Conservation (phyloP, 2,888 invertebrate species). For the Acronicta alni region DNA sequence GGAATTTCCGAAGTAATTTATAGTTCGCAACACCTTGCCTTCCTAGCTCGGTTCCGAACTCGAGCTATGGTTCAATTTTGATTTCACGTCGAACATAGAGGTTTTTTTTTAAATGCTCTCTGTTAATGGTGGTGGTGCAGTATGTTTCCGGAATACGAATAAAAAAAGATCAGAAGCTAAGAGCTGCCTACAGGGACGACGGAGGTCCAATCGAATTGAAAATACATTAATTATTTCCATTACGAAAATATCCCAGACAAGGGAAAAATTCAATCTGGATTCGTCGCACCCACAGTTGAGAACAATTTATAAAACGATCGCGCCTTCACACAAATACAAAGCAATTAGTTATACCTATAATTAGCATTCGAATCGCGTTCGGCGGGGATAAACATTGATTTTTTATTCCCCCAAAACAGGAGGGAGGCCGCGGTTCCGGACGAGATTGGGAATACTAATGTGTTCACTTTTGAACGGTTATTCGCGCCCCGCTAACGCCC, state of each 20-base stretch:
- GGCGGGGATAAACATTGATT: slow-evolving; percentile 88
- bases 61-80: slow-evolving; percentile 54
- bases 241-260: slow-evolving; percentile 55
- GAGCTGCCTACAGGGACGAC: slow-evolving; percentile 19
- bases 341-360: slow-evolving; percentile 85
- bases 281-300: slow-evolving; percentile 58
- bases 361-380: slow-evolving; percentile 87
- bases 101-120: slow-evolving; percentile 46
- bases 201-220: slow-evolving; percentile 53
- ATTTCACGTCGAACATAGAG: slow-evolving; percentile 41
- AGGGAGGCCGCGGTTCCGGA: slow-evolving; percentile 75
- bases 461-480: slow-evolving; percentile 88
- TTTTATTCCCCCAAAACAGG: slow-evolving; percentile 87
- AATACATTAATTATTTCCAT: slow-evolving; percentile 62
- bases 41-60: slow-evolving; percentile 55
- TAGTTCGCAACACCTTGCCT: slow-evolving; percentile 79
- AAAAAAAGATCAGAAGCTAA: slow-evolving; percentile 16
- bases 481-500: slow-evolving; percentile 86
- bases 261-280: slow-evolving; percentile 65
- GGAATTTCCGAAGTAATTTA: slow-evolving; percentile 85
- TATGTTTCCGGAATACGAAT: slow-evolving; percentile 15
- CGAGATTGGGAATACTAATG: slow-evolving; percentile 87
- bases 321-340: slow-evolving; percentile 79
- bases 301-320: slow-evolving; percentile 70
- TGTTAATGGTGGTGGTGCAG: slow-evolving; percentile 9